Evolutionary conservation across 23 tunicate species (phyloP), one percentile per base, ranked within the genome.

Genomic region (Ascidia mentula): DNA sequence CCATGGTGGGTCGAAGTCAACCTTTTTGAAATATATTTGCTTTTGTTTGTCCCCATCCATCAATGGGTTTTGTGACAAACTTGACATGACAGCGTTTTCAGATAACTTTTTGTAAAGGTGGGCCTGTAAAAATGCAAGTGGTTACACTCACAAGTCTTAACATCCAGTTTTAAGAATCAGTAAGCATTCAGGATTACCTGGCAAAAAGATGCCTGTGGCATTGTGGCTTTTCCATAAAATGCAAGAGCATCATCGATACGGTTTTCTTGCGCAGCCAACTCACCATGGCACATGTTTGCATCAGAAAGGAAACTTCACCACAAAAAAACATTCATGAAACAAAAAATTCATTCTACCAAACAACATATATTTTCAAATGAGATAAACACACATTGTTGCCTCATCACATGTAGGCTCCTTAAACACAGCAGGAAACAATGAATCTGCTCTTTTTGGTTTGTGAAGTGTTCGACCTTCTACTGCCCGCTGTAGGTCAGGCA

Each of bases 131-230:
- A 26, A 46, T 3, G 7, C 15, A 9, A 32, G 31, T 1, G 2
- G 24, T 5, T 53, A 20, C 22, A 53, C 15, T 15, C 12, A 42
- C 53, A 15, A 12, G 15, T 12, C 15, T 9, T 12, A 42, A 42
- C 12, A 42, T 9, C 12, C 12, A 9, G 53, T 42, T 15, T 42
- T 12, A 12, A 42, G 53, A 42, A 42, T 9, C 12, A 5, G 24
- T 53, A n/a, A n/a, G n/a, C n/a, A n/a, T n/a, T n/a, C n/a, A n/a
- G n/a, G 31, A 72, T 60, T 40, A 93, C 98, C 79, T 88, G 89
- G 40, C 84, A 77, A 71, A 84, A 93, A 17, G 98, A 88, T 34
- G 98, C 98, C 30, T 93, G 89, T 28, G 98, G 98, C 31, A 88
- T 88, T 18, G 80, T 53, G 30, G 98, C 89, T 86, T 84, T 93